Base-by-base conservation (phyloP, 2,113 vertebrate species). In the Baryphthengus martii region DNA sequence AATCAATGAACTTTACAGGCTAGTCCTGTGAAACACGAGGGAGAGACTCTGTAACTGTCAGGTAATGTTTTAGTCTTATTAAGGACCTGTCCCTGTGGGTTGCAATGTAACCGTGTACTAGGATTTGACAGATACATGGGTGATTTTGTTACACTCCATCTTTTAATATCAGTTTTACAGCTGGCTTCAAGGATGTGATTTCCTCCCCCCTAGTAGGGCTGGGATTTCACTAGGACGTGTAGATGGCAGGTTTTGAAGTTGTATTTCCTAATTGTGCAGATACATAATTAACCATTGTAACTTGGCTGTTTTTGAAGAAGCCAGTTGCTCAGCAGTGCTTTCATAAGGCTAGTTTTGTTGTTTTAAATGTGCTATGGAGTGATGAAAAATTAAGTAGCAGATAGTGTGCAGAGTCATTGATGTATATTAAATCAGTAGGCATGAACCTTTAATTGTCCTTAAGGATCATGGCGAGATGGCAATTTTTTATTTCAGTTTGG, bases 41-140 rank as follows among this genome's bases (percentile, higher is more conserved):
- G 31, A 26, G 29, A 5, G 71, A 50, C 71, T 78, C 71, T 2
- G 2, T 35, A 31, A 29, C 16, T 58, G 16, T 7, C 5, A 8
- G 42, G 42, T 3, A 3, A 0, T 56, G 31, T 12, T 61, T 58
- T 10, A 65, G 10, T 23, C 9, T n/a, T 47, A 4, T 33, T 70
- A 8, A 52, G 77, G 45, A 6, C 3, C 10, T 39, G 12, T 6
- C 9, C 42, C 49, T 56, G 21, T 44, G 61, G 61, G 45, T 24
- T 56, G 28, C 68, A 10, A 3, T 2, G 1, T 37, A n/a, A 24
- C 21, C 1, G 0, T 21, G 44, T 17, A 0, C 42, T 31, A 24
- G 44, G 21, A 20, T 73, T 73, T 49, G 40, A 11, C 35, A 50
- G 67, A 17, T 37, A 26, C 1, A 6, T 19, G 56, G 25, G 15